Percentiles rank a stretch among this genome's conserved stretches.
Conservation (phyloP, 2,797 vertebrate genomes). For the Erethizon dorsatum region DNA sequence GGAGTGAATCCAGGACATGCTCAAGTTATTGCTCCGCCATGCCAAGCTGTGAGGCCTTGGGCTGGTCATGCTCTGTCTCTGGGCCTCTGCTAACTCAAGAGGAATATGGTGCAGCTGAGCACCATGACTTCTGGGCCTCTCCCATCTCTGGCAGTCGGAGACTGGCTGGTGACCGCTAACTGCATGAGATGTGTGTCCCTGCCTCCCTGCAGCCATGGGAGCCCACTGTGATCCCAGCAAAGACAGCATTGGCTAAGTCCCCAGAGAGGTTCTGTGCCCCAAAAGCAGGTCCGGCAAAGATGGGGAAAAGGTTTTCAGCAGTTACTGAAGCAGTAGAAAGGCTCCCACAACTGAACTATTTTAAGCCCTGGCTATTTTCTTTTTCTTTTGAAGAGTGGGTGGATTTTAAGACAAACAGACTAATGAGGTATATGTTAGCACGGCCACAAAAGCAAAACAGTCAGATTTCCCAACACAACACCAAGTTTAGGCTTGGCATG, state of each 20-base stretch:
- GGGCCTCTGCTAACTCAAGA: not conserved
- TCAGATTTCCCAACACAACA: slow-evolving; percentile 71
- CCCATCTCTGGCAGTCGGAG: not conserved
- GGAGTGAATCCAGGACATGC: not conserved
- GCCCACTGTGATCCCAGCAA: not conserved
- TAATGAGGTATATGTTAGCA: slow-evolving; percentile 81
- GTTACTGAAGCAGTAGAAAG: slow-evolving; percentile 60
- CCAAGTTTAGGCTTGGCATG: slow-evolving; percentile 30
- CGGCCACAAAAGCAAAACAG: slow-evolving; percentile 82
- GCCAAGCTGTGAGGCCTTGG: not conserved
- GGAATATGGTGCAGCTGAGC: not conserved
- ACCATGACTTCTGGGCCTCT: not conserved
- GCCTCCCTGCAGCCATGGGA: not conserved
- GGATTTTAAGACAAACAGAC: slow-evolving; percentile 83
- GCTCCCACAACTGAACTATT: slow-evolving; percentile 65
- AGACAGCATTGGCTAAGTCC: not conserved
- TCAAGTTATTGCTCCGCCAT: not conserved
- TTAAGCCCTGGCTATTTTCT: slow-evolving; percentile 76
- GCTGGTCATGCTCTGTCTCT: not conserved
- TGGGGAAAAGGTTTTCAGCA: not conserved
- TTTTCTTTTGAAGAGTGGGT: slow-evolving; percentile 77
- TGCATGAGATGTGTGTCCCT: not conserved
- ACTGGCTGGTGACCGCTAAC: not conserved
- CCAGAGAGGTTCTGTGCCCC: not conserved
- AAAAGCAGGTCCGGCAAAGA: not conserved